These are phyloP conservation scores for Eupithecia pulchellata DNA, from an alignment of 2,888 invertebrate genomes.

Conservation along the genomic window DNA sequence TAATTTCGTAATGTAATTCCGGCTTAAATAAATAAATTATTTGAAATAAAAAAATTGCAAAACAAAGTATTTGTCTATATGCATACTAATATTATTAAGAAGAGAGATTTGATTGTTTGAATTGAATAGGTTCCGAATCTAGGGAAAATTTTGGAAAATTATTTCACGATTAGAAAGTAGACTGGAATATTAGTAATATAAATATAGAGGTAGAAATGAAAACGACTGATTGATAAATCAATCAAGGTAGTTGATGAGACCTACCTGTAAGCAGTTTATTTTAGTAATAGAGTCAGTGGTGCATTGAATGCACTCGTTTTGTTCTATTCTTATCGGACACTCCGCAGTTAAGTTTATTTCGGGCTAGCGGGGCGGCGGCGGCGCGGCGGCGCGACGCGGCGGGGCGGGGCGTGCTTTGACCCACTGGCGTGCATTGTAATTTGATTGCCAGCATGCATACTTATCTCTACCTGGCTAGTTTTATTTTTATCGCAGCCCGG, in stretches of 20 bases:
- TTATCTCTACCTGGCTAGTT: slow-evolving; percentile 57
- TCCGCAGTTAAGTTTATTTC: slow-evolving; percentile 70
- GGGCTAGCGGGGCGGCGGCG: slow-evolving; percentile 63
- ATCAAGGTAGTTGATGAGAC: slow-evolving; percentile 1
- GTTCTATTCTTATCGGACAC: slow-evolving; percentile 66
- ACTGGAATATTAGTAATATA: no score
- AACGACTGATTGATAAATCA: no score
- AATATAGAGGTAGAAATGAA: background rate
- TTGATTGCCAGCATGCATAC: slow-evolving; percentile 58
- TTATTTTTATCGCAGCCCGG: slow-evolving; percentile 51
- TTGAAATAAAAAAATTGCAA: no score
- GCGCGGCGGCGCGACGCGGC: no score
- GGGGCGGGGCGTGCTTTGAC: slow-evolving; percentile 74
- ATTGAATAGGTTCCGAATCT: no score
- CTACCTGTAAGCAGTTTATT: slow-evolving; percentile 24
- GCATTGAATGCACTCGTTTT: slow-evolving; percentile 57
- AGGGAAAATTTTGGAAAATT: no score
- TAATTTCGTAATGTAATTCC: no score
- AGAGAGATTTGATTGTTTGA: no score
- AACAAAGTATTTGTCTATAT: no score
- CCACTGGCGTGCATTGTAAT: slow-evolving; percentile 73
- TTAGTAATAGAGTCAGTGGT: slow-evolving; percentile 37
- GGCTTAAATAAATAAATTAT: no score
- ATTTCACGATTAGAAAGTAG: no score
- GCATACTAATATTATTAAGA: no score